phyloP scores from a whole-genome alignment of 2,113 vertebrate genomes.

The Megalops atlanticus region DNA sequence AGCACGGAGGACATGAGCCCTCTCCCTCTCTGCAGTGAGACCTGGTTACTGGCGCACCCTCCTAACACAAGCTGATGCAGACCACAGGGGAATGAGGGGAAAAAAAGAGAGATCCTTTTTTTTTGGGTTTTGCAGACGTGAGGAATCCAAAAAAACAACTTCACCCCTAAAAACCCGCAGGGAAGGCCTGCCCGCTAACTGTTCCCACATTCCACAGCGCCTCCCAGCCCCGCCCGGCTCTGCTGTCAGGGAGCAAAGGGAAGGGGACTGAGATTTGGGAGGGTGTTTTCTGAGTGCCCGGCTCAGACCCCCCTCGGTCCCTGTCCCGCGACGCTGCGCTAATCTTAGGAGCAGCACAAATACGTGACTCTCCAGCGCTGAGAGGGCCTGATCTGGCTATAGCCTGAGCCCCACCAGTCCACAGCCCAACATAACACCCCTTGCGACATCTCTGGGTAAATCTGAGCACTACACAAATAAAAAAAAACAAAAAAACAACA shows the following conservation, averaged over 20 bases:
- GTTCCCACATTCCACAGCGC: neutral
- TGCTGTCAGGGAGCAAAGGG: constrained; percentile 24
- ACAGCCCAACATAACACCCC: neutral
- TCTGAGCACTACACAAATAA: no score
- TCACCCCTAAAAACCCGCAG: neutral
- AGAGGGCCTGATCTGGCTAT: constrained; percentile 20
- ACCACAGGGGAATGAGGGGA: no score
- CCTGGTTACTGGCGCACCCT: no score
- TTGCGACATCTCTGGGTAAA: no score
- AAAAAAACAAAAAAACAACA: no score
- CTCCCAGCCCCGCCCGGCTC: neutral
- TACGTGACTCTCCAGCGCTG: constrained; percentile 6
- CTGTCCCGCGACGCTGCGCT: neutral
- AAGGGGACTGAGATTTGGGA: neutral
- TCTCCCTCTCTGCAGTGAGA: no score
- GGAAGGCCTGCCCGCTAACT: neutral
- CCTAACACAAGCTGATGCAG: no score
- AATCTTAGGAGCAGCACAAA: constrained; percentile 27
- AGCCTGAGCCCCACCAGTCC: neutral
- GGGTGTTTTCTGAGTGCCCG: neutral
- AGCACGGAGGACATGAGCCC: no score
- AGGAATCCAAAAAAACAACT: neutral
- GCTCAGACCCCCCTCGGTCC: neutral
- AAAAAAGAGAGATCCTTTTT: no score
- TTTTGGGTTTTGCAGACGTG: no score